Percentiles rank a stretch among this genome's conserved stretches.
Conservation (phyloP, 2,888 invertebrate species). For the Strigamia crassipes region DNA sequence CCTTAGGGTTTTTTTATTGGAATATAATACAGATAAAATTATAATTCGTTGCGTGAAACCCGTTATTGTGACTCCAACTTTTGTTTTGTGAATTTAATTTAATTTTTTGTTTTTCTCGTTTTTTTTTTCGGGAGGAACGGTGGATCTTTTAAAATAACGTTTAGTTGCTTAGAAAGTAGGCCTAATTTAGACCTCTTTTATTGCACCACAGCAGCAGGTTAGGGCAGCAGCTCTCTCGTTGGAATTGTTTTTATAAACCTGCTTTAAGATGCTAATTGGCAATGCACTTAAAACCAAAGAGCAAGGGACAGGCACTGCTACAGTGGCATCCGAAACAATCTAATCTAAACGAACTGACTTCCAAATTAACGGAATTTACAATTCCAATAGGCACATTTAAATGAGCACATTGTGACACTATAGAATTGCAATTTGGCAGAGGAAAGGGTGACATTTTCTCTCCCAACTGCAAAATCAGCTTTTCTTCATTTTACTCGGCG, state of each 20-base stretch:
- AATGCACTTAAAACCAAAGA: slow-evolving; percentile 1
- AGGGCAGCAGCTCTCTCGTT: neutral
- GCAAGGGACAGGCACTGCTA: neutral
- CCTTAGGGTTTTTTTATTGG: too few relatives aligned
- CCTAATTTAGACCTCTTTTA: neutral
- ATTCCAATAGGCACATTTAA: neutral
- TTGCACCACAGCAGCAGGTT: neutral
- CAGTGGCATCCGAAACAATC: neutral
- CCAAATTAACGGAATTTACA: slow-evolving; percentile 26
- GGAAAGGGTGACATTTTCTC: neutral
- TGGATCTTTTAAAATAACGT: too few relatives aligned
- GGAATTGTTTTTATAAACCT: slow-evolving; percentile 1
- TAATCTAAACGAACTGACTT: slow-evolving; percentile 14
- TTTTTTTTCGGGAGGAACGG: neutral
- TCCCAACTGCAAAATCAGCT: too few relatives aligned
- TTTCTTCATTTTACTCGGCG: too few relatives aligned
- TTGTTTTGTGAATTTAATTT: too few relatives aligned
- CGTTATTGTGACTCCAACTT: too few relatives aligned
- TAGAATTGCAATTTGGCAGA: neutral
- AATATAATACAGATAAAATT: too few relatives aligned
- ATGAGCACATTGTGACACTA: slow-evolving; percentile 1
- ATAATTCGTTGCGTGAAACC: too few relatives aligned
- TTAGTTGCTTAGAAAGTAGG: too few relatives aligned
- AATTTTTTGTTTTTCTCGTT: too few relatives aligned
- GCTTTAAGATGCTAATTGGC: neutral